A percentile compares a stretch with the other conserved stretches of the same genome.
Conservation (phyloP, 2,797 vertebrate species). For the Sebastes ruberrimus region DNA sequence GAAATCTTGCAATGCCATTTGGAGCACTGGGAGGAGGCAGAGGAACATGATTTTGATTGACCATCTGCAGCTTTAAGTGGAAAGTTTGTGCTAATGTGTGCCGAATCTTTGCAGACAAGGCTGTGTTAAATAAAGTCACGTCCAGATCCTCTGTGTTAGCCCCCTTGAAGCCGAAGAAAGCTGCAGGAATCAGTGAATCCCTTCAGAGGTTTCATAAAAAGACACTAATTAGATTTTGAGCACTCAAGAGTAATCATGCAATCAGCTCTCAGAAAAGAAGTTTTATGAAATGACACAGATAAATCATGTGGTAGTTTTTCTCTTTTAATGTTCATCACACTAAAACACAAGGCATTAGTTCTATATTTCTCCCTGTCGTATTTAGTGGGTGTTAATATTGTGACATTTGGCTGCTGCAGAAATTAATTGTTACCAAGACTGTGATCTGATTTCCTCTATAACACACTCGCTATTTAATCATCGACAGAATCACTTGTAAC, state of each 20-base stretch:
- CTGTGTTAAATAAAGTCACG: not conserved
- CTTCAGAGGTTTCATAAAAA: conserved; percentile 76
- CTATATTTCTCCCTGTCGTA: not conserved
- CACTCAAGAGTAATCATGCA: conserved; percentile 63
- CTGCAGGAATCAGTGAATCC: conserved; percentile 44
- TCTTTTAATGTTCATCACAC: not conserved
- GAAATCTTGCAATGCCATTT: no score
- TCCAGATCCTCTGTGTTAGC: conserved; percentile 8
- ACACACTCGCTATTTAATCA: conserved; percentile 4
- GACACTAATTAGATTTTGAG: conserved; percentile 77
- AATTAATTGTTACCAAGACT: conserved; percentile 23
- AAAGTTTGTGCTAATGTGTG: not conserved
- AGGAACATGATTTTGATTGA: no score
- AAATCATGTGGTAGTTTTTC: not conserved
- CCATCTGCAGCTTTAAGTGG: not conserved
- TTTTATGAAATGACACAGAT: conserved; percentile 51
- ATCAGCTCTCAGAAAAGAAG: conserved; percentile 46
- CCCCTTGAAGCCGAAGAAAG: not conserved
- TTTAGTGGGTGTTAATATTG: not conserved
- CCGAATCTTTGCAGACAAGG: not conserved
- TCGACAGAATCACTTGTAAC: no score
- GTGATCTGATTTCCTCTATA: not conserved
- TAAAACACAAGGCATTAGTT: not conserved
- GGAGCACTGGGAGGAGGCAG: no score
- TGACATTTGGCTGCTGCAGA: not conserved